phyloP scores from a whole-genome alignment of 2,113 vertebrate genomes.

The Tenrec ecaudatus region DNA sequence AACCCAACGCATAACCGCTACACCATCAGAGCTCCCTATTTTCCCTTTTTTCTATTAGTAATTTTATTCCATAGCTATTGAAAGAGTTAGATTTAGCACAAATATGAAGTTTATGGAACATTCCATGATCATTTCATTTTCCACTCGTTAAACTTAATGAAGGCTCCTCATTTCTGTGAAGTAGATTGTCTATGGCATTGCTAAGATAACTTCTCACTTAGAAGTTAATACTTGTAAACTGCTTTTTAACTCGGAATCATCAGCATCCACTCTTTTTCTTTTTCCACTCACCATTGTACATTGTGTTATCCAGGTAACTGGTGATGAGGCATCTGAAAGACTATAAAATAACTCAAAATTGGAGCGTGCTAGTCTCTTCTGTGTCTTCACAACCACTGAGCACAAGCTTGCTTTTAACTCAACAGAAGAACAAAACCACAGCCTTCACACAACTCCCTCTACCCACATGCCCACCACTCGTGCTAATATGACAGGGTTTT shows the following conservation, averaged over 20 bases:
- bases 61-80: background rate
- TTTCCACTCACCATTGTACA: background rate
- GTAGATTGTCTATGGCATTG: background rate
- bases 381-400: background rate
- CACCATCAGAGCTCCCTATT: too few relatives aligned
- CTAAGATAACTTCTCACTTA: background rate
- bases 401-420: background rate
- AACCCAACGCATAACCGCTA: too few relatives aligned
- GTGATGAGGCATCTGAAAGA: background rate
- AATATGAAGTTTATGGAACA: too few relatives aligned
- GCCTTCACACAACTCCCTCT: background rate
- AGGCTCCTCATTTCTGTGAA: background rate
- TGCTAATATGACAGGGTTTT: background rate
- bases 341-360: background rate
- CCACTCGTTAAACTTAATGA: too few relatives aligned
- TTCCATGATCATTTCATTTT: too few relatives aligned
- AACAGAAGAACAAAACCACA: background rate
- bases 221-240: constrained; percentile 5
- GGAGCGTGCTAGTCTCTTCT: background rate
- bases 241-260: background rate
- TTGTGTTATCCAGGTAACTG: background rate
- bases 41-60: background rate
- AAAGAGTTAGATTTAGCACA: background rate
- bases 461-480: background rate
- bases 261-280: background rate